Evolutionary conservation across 2,888 invertebrate genomes (phyloP).

Genomic region (Drepana falcataria): DNA sequence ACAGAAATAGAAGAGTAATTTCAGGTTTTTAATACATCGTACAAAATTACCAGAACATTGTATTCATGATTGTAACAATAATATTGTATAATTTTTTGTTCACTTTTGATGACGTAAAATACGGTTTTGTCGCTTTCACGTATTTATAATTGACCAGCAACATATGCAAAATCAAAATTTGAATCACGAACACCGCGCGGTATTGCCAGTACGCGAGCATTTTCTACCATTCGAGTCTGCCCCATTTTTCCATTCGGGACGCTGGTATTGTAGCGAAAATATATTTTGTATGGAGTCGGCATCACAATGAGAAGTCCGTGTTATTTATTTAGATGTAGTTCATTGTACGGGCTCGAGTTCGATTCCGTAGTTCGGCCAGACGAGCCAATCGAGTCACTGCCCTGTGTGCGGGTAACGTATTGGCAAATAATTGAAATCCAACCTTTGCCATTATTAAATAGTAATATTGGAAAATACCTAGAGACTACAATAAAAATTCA

Average conservation of each 20-base stretch:
- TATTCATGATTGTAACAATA: not conserved
- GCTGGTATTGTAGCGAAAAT: conserved; percentile 57
- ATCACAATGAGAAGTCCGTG: conserved; percentile 63
- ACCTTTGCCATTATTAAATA: conserved; percentile 37
- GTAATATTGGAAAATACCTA: conserved; percentile 37
- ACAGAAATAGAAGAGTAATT: no score
- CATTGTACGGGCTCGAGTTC: conserved; percentile 52
- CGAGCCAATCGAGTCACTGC: conserved; percentile 56
- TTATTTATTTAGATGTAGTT: conserved; percentile 74
- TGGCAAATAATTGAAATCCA: conserved; percentile 65
- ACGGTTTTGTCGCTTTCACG: not conserved
- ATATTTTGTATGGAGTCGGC: conserved; percentile 64
- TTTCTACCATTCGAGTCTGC: conserved; percentile 54
- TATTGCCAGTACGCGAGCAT: conserved; percentile 49
- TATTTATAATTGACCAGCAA: conserved; percentile 3
- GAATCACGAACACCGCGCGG: conserved; percentile 28
- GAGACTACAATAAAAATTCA: conserved; percentile 8
- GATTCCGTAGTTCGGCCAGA: conserved; percentile 49
- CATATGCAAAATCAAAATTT: conserved; percentile 41
- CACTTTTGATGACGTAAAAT: not conserved
- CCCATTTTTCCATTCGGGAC: conserved; percentile 55
- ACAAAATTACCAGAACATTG: no score
- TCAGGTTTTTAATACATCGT: no score
- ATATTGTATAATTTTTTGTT: not conserved
- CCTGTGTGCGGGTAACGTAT: conserved; percentile 48